Percentiles rank a stretch among this genome's conserved stretches.
Evolutionary conservation across 2,888 invertebrate genomes (phyloP).

Genomic region (Atherix ibis): DNA sequence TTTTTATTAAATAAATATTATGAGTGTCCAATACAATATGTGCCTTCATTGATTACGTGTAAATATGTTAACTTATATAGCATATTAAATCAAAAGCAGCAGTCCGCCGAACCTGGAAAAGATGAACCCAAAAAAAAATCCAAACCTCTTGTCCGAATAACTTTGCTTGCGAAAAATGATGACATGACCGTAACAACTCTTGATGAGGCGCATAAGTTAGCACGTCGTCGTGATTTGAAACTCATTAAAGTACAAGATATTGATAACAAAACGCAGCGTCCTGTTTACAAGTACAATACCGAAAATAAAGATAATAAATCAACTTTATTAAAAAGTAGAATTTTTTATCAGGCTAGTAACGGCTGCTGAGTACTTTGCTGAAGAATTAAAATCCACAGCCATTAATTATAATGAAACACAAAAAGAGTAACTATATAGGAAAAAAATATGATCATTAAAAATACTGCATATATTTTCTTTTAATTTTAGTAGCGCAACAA

Average conservation of each 20-base stretch:
- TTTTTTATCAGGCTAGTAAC: conserved; percentile 40
- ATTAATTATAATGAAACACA: background rate
- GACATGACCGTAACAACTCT: conserved; percentile 43
- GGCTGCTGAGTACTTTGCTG: conserved; percentile 44
- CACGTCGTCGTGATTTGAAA: conserved; percentile 49
- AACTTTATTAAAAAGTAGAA: no score
- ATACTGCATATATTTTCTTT: background rate
- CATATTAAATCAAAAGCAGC: no score
- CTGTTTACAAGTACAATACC: conserved; percentile 42
- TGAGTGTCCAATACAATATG: no score
- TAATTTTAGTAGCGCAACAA: conserved; percentile 15
- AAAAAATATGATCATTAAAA: background rate
- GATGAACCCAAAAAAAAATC: conserved; percentile 8
- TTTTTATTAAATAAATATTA: no score
- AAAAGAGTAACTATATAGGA: background rate
- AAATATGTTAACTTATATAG: no score
- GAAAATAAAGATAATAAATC: background rate
- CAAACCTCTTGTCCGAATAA: conserved; percentile 37
- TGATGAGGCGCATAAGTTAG: conserved; percentile 52
- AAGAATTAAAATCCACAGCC: conserved; percentile 29
- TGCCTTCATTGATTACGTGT: no score
- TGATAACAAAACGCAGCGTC: conserved; percentile 49
- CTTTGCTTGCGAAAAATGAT: conserved; percentile 43
- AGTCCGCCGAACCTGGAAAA: background rate
- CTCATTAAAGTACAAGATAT: conserved; percentile 51